Evolutionary conservation across 2,113 vertebrate genomes (phyloP), one percentile per base, ranked within the genome.

Genomic region (Craseonycteris thonglongyai): DNA sequence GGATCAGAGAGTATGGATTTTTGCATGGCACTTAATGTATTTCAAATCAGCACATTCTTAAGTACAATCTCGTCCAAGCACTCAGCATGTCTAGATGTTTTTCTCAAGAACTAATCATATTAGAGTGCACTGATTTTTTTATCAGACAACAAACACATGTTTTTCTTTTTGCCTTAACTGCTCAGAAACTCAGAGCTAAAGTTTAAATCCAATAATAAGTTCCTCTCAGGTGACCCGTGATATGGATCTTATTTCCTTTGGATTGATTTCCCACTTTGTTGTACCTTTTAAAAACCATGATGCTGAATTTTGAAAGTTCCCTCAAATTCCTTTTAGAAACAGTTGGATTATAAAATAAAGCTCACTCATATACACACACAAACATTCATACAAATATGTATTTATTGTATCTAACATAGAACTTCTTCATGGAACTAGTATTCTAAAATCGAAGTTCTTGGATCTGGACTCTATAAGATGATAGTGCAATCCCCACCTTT

Each of bases 21-120:
- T 80, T 87, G 76, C 35, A 4, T 8, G 87, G 76, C 7, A 51
- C 85, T 94, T 90, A 96, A 74, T 90, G 90, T 76, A 78, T 74
- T 92, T 90, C 88, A 72, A 95, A 94, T 88, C 22, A 15, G 71
- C 9, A 13, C 56, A 71, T 90, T 96, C 90, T 94, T 82, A 92
- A 96, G 54, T 82, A 93, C 96, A 96, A 95, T 89, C 66, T 95
- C 88, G 96, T 88, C 96, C 66, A 84, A 84, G 80, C 66, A 78
- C 95, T 96, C 95, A 96, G 81, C 76, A 38, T 81, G 93, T 96
- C 93, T 94, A 58, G 80, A 80, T 90, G 90, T 88, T 94, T 85
- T 93, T 59, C 87, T 92, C 92, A 88, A 95, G 93, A 96, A 90
- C 96, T 93, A 96, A 96, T 97, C 92, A 96, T 88, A 97, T 97